A percentile compares a stretch with the other conserved stretches of the same genome.
Conservation (phyloP, 2,888 invertebrate genomes). For the Drosophila paramelanica region DNA sequence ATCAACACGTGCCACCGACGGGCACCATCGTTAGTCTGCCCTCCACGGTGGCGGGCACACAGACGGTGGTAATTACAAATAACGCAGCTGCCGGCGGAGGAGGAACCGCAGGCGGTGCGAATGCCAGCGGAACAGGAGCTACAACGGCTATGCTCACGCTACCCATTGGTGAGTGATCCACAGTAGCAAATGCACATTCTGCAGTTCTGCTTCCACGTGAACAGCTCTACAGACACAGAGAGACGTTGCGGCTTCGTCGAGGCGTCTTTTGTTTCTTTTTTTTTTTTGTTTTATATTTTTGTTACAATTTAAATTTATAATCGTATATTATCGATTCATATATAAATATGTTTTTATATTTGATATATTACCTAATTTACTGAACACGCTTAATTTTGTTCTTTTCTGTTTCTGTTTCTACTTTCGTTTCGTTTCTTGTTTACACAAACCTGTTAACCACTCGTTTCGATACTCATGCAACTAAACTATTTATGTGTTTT, state of each 20-base stretch:
- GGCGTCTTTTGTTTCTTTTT: conserved; percentile 5
- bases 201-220: conserved; percentile 2
- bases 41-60: conserved; percentile 81
- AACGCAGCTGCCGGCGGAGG: conserved; percentile 46
- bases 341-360: conserved; percentile 37
- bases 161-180: conserved; percentile 86
- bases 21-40: conserved; percentile 86
- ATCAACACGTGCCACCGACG: conserved; percentile 83
- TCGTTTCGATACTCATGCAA: conserved; percentile 69
- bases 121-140: conserved; percentile 50
- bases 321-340: conserved; percentile 21
- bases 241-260: neutral
- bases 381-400: conserved; percentile 77
- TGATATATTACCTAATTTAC: conserved; percentile 52
- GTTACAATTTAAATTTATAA: conserved; percentile 18
- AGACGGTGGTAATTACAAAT: conserved; percentile 85
- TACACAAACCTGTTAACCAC: conserved; percentile 67
- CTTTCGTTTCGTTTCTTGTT: conserved; percentile 67
- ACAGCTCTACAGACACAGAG: neutral
- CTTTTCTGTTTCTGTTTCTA: conserved; percentile 73
- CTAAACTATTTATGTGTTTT: conserved; percentile 57
- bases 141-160: conserved; percentile 87
- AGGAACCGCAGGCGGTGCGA: conserved; percentile 35
- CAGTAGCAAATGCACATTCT: conserved; percentile 3
- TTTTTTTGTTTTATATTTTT: conserved; percentile 2